Percentiles rank a stretch among this genome's conserved stretches.
Conservation (phyloP, 2,888 invertebrate genomes). For the Chironomus tentans region DNA sequence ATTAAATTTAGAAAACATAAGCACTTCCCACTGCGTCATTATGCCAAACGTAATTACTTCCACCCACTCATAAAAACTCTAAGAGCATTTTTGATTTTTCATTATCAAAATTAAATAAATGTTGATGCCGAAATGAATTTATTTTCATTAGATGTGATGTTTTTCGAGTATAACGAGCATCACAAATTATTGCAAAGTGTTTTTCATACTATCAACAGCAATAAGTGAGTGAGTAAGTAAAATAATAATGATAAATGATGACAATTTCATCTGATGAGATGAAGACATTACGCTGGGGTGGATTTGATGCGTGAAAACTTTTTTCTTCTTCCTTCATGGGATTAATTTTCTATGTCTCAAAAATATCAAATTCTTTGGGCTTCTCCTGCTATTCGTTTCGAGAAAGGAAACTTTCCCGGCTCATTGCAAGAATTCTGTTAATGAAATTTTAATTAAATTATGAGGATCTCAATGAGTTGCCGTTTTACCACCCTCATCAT, state of each 20-base stretch:
- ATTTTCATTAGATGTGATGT: conserved; percentile 4
- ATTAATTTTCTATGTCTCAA: conserved; percentile 21
- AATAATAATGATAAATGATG: conserved; percentile 27
- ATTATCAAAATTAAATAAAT: conserved; percentile 10
- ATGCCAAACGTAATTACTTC: conserved; percentile 7
- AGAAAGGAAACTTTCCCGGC: background rate
- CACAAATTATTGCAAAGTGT: conserved; percentile 25
- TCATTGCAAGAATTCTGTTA: conserved; percentile 6
- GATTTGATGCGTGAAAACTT: conserved; percentile 1
- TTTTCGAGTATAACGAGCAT: background rate
- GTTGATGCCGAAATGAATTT: background rate
- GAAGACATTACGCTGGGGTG: background rate
- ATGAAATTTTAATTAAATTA: conserved; percentile 27
- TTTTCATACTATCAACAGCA: background rate
- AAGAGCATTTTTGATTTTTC: conserved; percentile 16
- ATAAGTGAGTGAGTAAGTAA: background rate
- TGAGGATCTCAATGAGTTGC: conserved; percentile 10
- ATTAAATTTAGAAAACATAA: background rate
- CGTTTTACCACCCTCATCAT: conserved; percentile 19
- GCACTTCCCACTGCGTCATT: background rate
- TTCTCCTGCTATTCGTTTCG: background rate
- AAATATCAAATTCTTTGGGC: conserved; percentile 25
- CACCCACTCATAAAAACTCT: background rate
- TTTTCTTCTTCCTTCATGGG: background rate
- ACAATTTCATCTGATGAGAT: conserved; percentile 13